These are phyloP conservation scores for Brachyhypopomus occidentalis DNA, from an alignment of 2,113 vertebrate species.

Conservation along the genomic window DNA sequence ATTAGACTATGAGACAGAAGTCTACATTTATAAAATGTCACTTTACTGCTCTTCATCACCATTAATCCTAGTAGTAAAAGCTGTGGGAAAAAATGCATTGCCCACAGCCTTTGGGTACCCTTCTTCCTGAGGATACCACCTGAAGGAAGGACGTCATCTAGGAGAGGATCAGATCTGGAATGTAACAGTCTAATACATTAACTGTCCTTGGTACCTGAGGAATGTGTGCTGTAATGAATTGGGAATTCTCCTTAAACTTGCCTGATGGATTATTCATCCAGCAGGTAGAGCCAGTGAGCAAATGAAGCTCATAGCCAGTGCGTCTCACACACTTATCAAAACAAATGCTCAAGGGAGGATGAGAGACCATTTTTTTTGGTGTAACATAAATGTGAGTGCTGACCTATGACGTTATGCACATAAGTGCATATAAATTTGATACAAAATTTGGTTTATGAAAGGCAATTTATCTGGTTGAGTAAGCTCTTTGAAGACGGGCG, in stretches of 20 bases:
- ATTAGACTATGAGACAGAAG: constrained; percentile 3
- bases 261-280: neutral
- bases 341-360: no score
- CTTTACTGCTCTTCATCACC: neutral
- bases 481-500: neutral
- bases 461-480: neutral
- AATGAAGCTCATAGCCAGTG: neutral
- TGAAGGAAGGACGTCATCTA: neutral
- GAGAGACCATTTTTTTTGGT: no score
- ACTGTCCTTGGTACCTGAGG: neutral
- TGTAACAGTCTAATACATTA: neutral
- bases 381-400: no score
- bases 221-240: neutral
- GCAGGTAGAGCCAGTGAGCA: constrained; percentile 42
- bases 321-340: neutral
- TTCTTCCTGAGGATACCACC: neutral
- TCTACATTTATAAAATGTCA: neutral
- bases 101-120: neutral
- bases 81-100: neutral
- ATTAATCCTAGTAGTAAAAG: neutral
- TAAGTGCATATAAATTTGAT: neutral
- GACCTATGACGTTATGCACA: neutral
- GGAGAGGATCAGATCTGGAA: neutral
- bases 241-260: constrained; percentile 1
- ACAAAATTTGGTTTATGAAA: neutral